Evolutionary conservation across 2,113 vertebrate genomes (phyloP).

Genomic region (Numenius arquata): DNA sequence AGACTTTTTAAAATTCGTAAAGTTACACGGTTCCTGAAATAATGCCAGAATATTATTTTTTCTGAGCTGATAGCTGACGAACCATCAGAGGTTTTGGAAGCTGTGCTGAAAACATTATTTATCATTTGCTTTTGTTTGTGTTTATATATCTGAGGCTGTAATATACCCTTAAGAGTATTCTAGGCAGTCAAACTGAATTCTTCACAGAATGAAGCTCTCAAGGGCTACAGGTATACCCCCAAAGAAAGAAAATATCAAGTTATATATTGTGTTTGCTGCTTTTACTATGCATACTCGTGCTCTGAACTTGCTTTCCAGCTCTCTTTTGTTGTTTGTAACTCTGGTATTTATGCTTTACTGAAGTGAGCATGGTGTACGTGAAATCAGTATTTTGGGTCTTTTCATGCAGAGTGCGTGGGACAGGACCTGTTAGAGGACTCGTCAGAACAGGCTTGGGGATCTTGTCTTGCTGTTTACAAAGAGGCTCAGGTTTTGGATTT

Average conservation of each 20-base stretch:
- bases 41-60: background rate
- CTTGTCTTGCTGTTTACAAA: background rate
- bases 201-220: background rate
- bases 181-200: background rate
- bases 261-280: background rate
- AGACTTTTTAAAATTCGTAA: background rate
- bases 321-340: background rate
- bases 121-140: background rate
- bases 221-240: background rate
- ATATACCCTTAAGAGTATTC: background rate
- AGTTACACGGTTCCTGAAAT: background rate
- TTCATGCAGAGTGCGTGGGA: background rate
- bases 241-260: background rate
- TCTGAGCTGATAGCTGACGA: background rate
- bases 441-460: background rate
- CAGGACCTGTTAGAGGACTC: background rate
- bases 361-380: background rate
- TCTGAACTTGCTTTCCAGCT: background rate
- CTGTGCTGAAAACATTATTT: background rate
- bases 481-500: background rate
- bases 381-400: background rate
- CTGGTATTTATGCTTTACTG: background rate
- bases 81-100: background rate
- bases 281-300: background rate
- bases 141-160: background rate